These are phyloP conservation scores for Ylistrum balloti DNA, from an alignment of 1,140 invertebrate species.

Conservation along the genomic window DNA sequence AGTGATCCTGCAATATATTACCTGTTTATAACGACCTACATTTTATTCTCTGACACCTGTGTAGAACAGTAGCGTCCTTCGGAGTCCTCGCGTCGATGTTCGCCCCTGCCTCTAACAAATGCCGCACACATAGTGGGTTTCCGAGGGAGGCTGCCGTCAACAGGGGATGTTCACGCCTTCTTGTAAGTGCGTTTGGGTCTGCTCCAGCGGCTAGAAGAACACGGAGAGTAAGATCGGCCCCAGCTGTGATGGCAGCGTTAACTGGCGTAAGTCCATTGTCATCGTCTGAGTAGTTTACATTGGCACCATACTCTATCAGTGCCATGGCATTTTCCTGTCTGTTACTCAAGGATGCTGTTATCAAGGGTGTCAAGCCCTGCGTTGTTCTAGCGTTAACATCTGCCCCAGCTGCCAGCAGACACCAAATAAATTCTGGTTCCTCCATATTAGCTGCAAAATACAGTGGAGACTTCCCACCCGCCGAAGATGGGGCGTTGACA, in stretches of 20 bases:
- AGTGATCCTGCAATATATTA: no score
- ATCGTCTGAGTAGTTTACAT: conserved; percentile 82
- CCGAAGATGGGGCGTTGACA: conserved; percentile 64
- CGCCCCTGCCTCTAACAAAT: conserved; percentile 45
- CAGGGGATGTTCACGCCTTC: conserved; percentile 83
- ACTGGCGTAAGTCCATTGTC: conserved; percentile 88
- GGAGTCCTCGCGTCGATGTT: neutral
- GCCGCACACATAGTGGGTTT: conserved; percentile 18
- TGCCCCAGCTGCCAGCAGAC: conserved; percentile 85
- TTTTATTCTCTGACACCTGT: conserved; percentile 49
- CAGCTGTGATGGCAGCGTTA: conserved; percentile 95
- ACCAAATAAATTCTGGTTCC: conserved; percentile 83
- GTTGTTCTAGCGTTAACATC: conserved; percentile 79
- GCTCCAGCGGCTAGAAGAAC: conserved; percentile 92
- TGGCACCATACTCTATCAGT: conserved; percentile 83
- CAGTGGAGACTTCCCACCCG: conserved; percentile 85
- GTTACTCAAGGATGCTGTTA: conserved; percentile 73
- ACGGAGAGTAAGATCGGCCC: conserved; percentile 93
- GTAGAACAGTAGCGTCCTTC: conserved; percentile 37
- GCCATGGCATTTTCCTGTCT: conserved; percentile 81
- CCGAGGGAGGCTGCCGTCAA: conserved; percentile 45
- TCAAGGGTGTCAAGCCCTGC: conserved; percentile 79
- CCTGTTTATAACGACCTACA: no score
- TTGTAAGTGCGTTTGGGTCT: conserved; percentile 86
- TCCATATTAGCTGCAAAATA: conserved; percentile 88